Evolutionary conservation across 2,113 vertebrate species (phyloP), one percentile per base, ranked within the genome.

Genomic region (Aix galericulata): DNA sequence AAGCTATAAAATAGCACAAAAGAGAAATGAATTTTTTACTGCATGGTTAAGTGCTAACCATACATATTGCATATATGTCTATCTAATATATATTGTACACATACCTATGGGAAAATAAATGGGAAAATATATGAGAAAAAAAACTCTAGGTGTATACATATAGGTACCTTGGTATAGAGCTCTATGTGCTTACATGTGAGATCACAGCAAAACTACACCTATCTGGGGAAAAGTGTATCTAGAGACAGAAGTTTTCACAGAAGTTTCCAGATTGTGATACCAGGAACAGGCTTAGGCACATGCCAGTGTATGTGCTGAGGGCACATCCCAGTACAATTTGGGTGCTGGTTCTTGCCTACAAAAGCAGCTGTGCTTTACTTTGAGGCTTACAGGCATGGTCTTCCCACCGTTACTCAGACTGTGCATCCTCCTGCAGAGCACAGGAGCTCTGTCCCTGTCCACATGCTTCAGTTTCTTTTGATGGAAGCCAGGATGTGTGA

Each of bases 371-470:
- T 53, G 68, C 15, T 22, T 31, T 2, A 1, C 31, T 42, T 14
- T 17, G 22, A 2, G 1, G 60, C 22, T 46, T 4, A 4, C 64
- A 36, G 44, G 27, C 0, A 0, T 4, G 0, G 8, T 29, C 40
- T 53, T 46, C 48, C 20, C 16, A 18, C 32, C 0, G 3, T 74
- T 44, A 36, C 9, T 34, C 50, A 26, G 25, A 34, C 1, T 2
- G 32, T 9, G 6, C 5, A 16, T 17, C 40, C 40, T 38, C 40
- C 40, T 40, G 52, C 52, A 38, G n/a, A 75, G 38, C 32, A 26
- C 0, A 1, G 50, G 48, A 55, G 50, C n/a, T 64, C 17, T 10
- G 29, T 56, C 67, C 22, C 23, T 72, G 40, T 14, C 29, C 86
- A 25, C n/a, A 7, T 4, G 29, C 67, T 18, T 56, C 58, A 5